Conservation (phyloP, 2,797 vertebrate species). For the Cichlasoma orientale region DNA sequence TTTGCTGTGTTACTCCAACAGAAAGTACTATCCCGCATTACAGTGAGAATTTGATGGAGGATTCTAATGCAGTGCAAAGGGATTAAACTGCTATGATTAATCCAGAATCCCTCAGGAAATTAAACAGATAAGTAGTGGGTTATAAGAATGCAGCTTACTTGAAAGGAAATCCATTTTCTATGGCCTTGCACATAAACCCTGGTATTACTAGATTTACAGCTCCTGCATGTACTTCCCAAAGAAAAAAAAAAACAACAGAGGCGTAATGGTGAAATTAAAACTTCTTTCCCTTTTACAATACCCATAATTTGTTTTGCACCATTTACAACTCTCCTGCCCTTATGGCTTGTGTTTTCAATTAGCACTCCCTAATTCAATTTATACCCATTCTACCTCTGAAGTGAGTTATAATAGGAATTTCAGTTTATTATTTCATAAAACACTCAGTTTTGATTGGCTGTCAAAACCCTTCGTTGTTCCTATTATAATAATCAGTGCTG, state of each 20-base stretch:
- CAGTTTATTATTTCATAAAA: constrained; percentile 32
- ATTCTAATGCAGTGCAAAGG: constrained; percentile 77
- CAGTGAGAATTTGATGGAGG: constrained; percentile 72
- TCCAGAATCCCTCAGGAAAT: constrained; percentile 80
- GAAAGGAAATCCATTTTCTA: constrained; percentile 80
- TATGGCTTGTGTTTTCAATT: constrained; percentile 64
- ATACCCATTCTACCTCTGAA: constrained; percentile 22
- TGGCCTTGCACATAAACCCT: constrained; percentile 73
- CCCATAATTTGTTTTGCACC: constrained; percentile 54
- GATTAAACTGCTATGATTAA: constrained; percentile 81
- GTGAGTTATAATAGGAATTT: constrained; percentile 24
- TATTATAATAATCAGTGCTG: constrained; percentile 23
- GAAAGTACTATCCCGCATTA: constrained; percentile 72
- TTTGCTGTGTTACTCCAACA: constrained; percentile 63
- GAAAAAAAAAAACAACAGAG: constrained; percentile 13
- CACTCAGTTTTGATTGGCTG: constrained; percentile 28
- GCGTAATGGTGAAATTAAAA: constrained; percentile 62
- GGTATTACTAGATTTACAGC: constrained; percentile 71
- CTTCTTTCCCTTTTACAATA: constrained; percentile 47
- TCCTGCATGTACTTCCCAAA: constrained; percentile 52
- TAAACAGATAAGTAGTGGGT: constrained; percentile 80
- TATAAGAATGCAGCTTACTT: constrained; percentile 80
- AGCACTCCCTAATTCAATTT: constrained; percentile 60
- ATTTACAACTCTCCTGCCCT: constrained; percentile 41
- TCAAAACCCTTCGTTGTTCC: constrained; percentile 28